Conservation (phyloP, 2,888 invertebrate species). For the Hemaris fuciformis region DNA sequence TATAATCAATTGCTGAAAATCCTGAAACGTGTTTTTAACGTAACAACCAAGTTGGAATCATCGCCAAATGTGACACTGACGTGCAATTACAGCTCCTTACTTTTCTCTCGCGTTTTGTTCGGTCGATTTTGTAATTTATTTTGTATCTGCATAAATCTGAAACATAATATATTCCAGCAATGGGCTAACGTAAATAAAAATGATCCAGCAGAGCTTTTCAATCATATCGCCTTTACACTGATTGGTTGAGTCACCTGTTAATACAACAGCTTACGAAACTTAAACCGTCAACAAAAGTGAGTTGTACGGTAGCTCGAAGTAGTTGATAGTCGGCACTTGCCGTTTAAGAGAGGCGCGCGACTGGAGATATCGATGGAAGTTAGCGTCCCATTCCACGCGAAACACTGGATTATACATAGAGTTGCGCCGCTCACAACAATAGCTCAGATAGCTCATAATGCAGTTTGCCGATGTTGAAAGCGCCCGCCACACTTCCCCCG, state of each 20-base stretch:
- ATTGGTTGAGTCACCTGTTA: background rate
- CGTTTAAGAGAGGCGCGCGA: background rate
- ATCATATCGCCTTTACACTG: background rate
- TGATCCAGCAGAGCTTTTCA: background rate
- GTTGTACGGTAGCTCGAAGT: background rate
- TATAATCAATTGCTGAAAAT: too few species aligned
- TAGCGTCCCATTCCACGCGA: constrained; percentile 36
- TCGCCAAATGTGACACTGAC: too few species aligned
- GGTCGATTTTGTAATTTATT: too few species aligned
- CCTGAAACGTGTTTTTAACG: too few species aligned
- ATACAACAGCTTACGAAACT: background rate
- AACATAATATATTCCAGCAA: too few species aligned
- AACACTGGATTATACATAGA: constrained; percentile 56
- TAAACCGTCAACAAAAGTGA: background rate
- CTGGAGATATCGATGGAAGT: constrained; percentile 27
- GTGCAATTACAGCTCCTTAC: too few species aligned
- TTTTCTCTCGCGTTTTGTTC: too few species aligned
- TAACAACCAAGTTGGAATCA: too few species aligned
- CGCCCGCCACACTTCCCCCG: constrained; percentile 73
- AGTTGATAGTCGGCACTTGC: background rate
- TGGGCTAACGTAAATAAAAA: background rate
- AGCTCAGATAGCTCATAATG: constrained; percentile 77
- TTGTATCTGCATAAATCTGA: too few species aligned
- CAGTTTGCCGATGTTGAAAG: constrained; percentile 77
- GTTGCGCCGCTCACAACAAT: constrained; percentile 56